Conservation (phyloP, 2,888 invertebrate genomes). For the Schizaphis graminum region DNA sequence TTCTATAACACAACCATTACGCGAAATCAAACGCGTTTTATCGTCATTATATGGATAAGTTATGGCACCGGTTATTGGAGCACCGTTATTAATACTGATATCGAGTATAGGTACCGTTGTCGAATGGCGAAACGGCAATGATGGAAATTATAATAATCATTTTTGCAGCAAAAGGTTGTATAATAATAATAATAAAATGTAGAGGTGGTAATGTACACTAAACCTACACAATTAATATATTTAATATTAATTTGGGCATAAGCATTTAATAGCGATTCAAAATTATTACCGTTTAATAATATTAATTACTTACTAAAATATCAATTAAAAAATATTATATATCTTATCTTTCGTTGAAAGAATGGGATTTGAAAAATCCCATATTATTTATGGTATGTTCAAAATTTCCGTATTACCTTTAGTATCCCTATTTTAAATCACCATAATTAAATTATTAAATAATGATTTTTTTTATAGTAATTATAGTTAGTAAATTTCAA, state of each 20-base stretch:
- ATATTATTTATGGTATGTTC: background rate
- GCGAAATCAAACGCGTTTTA: conserved; percentile 39
- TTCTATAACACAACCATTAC: conserved; percentile 11
- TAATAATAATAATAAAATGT: background rate
- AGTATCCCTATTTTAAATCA: too few relatives aligned
- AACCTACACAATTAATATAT: background rate
- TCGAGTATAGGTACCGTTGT: background rate
- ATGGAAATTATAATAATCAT: background rate
- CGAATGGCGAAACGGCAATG: background rate
- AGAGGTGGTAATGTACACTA: background rate
- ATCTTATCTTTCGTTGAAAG: background rate
- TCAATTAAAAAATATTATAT: too few relatives aligned
- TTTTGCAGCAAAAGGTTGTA: background rate
- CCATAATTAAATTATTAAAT: too few relatives aligned
- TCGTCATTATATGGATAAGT: conserved; percentile 40
- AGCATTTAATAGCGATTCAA: background rate
- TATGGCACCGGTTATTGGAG: conserved; percentile 6
- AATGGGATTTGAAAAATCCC: background rate
- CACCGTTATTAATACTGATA: conserved; percentile 33
- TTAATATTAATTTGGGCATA: background rate
- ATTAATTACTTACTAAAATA: background rate
- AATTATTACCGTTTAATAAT: background rate
- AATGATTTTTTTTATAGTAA: too few relatives aligned
- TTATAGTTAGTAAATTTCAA: too few relatives aligned
- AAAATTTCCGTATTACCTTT: too few relatives aligned